These are phyloP conservation scores for Cephalopachus bancanus DNA, from an alignment of 2,797 vertebrate genomes.

Conservation along the genomic window DNA sequence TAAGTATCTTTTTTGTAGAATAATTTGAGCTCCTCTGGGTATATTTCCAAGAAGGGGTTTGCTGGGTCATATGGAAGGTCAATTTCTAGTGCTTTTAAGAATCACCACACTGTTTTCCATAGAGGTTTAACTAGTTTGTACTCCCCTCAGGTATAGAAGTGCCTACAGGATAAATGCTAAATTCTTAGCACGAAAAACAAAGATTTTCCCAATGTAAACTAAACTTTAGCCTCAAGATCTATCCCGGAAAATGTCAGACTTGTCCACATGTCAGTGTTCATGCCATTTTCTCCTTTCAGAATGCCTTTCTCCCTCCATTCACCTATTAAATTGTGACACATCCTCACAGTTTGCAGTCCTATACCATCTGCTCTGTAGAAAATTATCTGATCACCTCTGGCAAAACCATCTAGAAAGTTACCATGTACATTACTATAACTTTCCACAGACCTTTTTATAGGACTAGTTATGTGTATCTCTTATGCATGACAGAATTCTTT, in stretches of 20 bases:
- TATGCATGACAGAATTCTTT: background rate
- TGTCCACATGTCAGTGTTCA: background rate
- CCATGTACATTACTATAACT: background rate
- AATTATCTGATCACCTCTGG: background rate
- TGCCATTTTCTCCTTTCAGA: background rate
- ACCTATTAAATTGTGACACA: background rate
- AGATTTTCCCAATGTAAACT: background rate
- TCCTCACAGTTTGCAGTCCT: background rate
- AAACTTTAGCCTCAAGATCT: background rate
- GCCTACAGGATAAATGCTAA: background rate
- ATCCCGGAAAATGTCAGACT: background rate
- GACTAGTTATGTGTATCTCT: background rate
- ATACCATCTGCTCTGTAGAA: background rate
- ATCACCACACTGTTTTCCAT: no score
- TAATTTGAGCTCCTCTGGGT: no score
- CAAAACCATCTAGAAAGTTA: conserved; percentile 29
- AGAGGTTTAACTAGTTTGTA: no score
- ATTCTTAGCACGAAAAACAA: conserved; percentile 24
- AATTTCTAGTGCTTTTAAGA: no score
- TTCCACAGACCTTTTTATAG: background rate
- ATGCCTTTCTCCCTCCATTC: background rate
- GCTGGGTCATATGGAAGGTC: no score
- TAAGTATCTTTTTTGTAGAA: no score
- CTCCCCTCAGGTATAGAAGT: no score
- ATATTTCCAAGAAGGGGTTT: no score